A percentile compares a stretch with the other conserved stretches of the same genome.
These are phyloP conservation scores for Gastracanthus pulcherrimus DNA, from an alignment of 2,888 invertebrate genomes.

Conservation along the genomic window DNA sequence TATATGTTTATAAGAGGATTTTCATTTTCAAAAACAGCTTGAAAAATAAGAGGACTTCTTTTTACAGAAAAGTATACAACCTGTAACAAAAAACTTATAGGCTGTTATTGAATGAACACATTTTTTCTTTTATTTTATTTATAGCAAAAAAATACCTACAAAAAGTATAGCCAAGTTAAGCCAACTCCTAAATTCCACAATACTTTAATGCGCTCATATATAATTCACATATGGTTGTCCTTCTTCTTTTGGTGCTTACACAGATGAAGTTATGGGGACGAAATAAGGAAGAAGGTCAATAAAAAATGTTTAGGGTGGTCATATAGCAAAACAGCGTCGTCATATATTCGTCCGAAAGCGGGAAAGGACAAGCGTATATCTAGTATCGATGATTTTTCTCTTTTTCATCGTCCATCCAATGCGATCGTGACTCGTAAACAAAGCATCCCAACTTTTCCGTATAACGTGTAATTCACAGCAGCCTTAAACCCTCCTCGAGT, in stretches of 20 bases:
- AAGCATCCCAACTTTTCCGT: neutral
- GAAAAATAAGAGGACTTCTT: too few relatives aligned
- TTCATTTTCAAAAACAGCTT: too few relatives aligned
- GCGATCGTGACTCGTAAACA: slow-evolving; percentile 25
- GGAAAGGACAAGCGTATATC: neutral
- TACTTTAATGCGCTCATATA: neutral
- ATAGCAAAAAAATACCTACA: too few relatives aligned
- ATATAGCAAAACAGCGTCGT: neutral
- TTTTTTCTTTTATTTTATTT: too few relatives aligned
- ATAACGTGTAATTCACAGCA: neutral
- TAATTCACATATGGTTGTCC: neutral
- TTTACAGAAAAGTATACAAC: too few relatives aligned
- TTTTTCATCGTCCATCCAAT: neutral
- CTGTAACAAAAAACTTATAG: too few relatives aligned
- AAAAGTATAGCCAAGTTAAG: neutral
- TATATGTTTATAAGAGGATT: too few relatives aligned
- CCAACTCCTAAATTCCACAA: neutral
- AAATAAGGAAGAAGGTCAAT: slow-evolving; percentile 12
- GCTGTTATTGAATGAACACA: too few relatives aligned
- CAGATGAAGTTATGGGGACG: neutral
- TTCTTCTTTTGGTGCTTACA: neutral
- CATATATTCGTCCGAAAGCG: neutral
- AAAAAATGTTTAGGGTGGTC: neutral
- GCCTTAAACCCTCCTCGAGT: neutral
- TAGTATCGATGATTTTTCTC: slow-evolving; percentile 14